Base-by-base conservation (phyloP, 2,888 invertebrate genomes). In the Sceliomorpha sp. region DNA sequence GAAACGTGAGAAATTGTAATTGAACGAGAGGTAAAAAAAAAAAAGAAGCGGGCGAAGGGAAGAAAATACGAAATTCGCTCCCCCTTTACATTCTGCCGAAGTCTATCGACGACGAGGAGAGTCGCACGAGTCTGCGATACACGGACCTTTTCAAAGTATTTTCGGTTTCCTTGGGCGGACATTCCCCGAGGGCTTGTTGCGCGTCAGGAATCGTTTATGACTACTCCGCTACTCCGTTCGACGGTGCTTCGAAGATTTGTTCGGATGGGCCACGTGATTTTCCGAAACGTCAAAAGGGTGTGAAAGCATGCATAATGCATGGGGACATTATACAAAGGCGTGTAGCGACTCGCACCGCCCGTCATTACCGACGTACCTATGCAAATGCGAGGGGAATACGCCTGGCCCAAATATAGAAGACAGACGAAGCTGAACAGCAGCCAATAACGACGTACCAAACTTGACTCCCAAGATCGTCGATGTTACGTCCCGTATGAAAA, bases 251-350 rank as follows among this genome's bases (percentile, higher is more conserved):
- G 53, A 29, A 9, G 56, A 36, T 31, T 32, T 62, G 56, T 48
- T 48, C 51, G 53, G 71, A 59, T 59, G 67, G 60, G 60, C 59
- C 51, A 62, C 55, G 67, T 73, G 70, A 70, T 73, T 70, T 70
- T 58, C 67, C 70, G 64, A 73, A 68, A 70, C 73, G 73, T 70
- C 73, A 68, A 70, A 73, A 73, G 73, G 72, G 64, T 67, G 70
- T 63, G 67, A 73, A 73, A 56, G 17, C 70, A 70, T 70, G 29
- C 70, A 70, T 73, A 58, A 73, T 73, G 73, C 70, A 73, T 68
- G 37, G 58, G 39, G 58, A 66, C 58, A 70, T 73, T 70, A 73
- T 70, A 70, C 70, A 69, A 70, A 70, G 60, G 70, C 62, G 64
- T 64, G 64, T 64, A 51, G 51, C 55, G 39, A 51, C 55, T 48